These are phyloP conservation scores for Nettapus auritus DNA, from an alignment of 2,113 vertebrate species.

Conservation along the genomic window DNA sequence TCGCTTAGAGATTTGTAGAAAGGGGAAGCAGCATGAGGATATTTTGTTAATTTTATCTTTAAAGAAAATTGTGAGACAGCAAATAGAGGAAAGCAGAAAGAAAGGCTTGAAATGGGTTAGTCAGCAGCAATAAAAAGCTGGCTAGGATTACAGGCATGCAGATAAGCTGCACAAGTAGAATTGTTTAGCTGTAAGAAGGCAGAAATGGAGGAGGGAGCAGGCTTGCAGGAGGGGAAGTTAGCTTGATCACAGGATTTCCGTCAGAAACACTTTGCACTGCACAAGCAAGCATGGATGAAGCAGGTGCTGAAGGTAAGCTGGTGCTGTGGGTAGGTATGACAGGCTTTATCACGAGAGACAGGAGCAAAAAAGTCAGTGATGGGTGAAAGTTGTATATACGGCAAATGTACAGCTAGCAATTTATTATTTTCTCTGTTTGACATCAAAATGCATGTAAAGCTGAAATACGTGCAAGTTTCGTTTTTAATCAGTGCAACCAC, in stretches of 20 bases:
- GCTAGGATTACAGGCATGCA: neutral
- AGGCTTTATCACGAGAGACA: neutral
- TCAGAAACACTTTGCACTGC: neutral
- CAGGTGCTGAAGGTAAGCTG: neutral
- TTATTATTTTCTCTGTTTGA: neutral
- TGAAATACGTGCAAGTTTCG: neutral
- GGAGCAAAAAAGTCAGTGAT: neutral
- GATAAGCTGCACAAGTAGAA: neutral
- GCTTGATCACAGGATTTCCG: slow-evolving; percentile 48
- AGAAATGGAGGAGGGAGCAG: slow-evolving; percentile 22
- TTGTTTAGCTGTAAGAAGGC: neutral
- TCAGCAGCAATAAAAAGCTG: neutral
- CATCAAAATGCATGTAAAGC: neutral
- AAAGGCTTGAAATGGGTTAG: slow-evolving; percentile 2
- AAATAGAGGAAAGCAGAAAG: neutral
- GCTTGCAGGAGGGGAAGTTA: slow-evolving; percentile 37
- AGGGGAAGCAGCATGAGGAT: neutral
- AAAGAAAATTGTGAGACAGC: neutral
- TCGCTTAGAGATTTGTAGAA: neutral
- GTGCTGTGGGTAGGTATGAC: neutral
- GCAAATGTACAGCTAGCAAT: neutral
- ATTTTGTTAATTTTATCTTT: neutral
- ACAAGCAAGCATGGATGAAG: neutral
- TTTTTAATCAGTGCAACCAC: neutral
- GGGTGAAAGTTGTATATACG: neutral